phyloP scores from a whole-genome alignment of 2,888 invertebrate genomes.

The Cactoblastis cactorum region DNA sequence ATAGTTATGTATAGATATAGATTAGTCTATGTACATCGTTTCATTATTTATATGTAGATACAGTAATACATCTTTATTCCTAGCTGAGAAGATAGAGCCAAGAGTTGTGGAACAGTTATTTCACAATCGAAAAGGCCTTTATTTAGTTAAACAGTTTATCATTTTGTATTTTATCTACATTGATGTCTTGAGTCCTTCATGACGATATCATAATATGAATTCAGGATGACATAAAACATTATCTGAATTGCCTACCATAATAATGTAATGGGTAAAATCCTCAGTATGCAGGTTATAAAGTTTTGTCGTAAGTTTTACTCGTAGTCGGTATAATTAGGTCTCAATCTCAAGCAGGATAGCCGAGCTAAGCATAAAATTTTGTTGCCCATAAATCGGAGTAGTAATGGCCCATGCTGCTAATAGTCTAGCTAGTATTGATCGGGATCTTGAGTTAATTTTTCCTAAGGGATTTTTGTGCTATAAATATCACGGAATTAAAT shows the following conservation, averaged over 20 bases:
- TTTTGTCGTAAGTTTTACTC: constrained; percentile 1
- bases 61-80: too few species aligned
- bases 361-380: constrained; percentile 9
- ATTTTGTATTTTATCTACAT: too few species aligned
- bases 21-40: too few species aligned
- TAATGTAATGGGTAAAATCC: background rate
- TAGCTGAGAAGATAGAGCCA: too few species aligned
- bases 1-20: too few species aligned
- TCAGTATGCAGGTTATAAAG: constrained; percentile 2
- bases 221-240: background rate
- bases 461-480: background rate
- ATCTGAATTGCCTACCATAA: background rate
- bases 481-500: too few species aligned
- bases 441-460: background rate
- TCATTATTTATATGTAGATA: too few species aligned
- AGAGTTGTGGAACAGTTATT: too few species aligned
- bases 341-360: background rate
- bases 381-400: constrained; percentile 11
- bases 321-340: background rate
- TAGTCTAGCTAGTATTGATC: constrained; percentile 4
- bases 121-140: too few species aligned
- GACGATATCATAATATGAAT: too few species aligned
- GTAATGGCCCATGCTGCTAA: constrained; percentile 8
- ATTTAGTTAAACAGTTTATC: too few species aligned
- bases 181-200: too few species aligned